These are phyloP conservation scores for Microctonus hyperodae DNA, from an alignment of 2,888 invertebrate species.

Conservation along the genomic window DNA sequence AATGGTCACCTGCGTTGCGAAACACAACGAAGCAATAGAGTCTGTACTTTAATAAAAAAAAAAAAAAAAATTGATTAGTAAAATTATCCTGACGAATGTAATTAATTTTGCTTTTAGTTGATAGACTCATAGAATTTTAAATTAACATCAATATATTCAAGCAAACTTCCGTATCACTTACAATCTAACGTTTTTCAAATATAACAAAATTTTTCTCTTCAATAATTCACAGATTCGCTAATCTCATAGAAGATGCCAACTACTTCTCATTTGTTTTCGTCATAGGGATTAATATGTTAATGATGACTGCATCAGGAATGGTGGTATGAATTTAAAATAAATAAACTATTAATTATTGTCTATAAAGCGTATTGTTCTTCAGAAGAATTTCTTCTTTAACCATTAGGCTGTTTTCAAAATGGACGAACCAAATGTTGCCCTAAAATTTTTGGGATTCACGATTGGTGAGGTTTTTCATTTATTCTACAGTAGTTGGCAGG, in stretches of 20 bases:
- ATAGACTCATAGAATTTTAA: not conserved
- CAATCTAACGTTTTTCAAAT: no score
- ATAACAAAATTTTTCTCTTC: no score
- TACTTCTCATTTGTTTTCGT: slow-evolving; percentile 26
- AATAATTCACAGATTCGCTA: slow-evolving; percentile 26
- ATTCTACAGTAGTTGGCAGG: slow-evolving; percentile 31
- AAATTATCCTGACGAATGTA: not conserved
- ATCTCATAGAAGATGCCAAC: slow-evolving; percentile 33
- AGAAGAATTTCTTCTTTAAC: not conserved
- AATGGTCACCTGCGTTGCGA: slow-evolving; percentile 35
- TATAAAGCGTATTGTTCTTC: not conserved
- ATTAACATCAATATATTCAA: not conserved
- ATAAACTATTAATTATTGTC: not conserved
- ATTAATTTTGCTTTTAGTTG: not conserved
- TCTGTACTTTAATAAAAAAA: slow-evolving; percentile 24
- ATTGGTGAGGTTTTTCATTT: slow-evolving; percentile 29
- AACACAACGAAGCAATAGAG: slow-evolving; percentile 36
- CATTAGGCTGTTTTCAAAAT: slow-evolving; percentile 29
- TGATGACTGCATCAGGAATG: slow-evolving; percentile 33
- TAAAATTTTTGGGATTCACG: slow-evolving; percentile 27
- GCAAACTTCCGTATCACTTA: not conserved
- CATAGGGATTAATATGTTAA: slow-evolving; percentile 32
- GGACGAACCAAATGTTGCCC: slow-evolving; percentile 27
- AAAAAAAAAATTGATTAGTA: not conserved
- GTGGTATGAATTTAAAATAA: slow-evolving; percentile 26